Evolutionary conservation across 2,888 invertebrate species (phyloP), one percentile per base, ranked within the genome.

Genomic region (Thumatha senex): DNA sequence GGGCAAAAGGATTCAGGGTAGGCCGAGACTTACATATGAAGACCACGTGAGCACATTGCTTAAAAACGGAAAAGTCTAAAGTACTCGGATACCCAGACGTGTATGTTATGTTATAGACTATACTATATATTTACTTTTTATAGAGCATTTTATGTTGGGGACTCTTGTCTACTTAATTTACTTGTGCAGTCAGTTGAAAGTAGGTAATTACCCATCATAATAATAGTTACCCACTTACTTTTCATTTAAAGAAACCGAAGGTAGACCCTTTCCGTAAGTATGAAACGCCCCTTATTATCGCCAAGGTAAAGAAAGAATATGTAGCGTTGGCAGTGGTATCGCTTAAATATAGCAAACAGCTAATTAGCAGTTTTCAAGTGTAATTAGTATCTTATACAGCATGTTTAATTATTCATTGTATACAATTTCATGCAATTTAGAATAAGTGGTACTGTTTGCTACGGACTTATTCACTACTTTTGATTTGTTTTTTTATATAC

Each of bases 391-490:
- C 58, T 67, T 63, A 65, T 65, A 69, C 68, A 72, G 64, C 58
- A 61, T 64, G 64, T 63, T 63, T 72, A 70, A 70, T 69, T 61
- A 63, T 54, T 66, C 57, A 65, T 66, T 70, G 63, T 61, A 61
- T 67, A 63, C 63, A 67, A 70, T 73, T 69, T 70, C 64, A 72
- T 70, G 64, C 67, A 69, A 69, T 70, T 74, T 65, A 65, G 39
- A 64, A 48, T 62, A 62, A 67, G 50, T 31, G 31, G 30, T 63
- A 62, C 44, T 55, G 44, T 56, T 58, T 55, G 64, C 70, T 65
- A 66, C 55, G 48, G 18, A 24, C 18, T 24, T 61, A 42, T 41
- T 43, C 60, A 60, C 54, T 61, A 51, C 46, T 55, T 50, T 33
- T 15, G n/a, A 33, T 33, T 33, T 42, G 7, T 35, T 35, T 7